Evolutionary conservation across 1,140 invertebrate genomes (phyloP), one percentile per base, ranked within the genome.

Genomic region (Teleopsis dalmanni): DNA sequence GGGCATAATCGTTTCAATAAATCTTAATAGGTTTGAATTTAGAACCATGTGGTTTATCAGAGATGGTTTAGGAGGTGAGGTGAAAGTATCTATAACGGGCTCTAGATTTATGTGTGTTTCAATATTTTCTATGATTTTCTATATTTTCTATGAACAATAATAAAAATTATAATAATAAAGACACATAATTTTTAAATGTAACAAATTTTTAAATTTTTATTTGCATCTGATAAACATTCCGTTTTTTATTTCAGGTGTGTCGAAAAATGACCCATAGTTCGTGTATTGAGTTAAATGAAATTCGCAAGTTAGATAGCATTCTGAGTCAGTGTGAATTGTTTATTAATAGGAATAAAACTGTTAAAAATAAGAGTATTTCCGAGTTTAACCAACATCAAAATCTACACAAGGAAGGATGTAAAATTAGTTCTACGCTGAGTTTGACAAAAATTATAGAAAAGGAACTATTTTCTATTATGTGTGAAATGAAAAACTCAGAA

Each of bases 251-350:
- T 50, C 10, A 59, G 50, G n/a, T n/a, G n/a, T n/a, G n/a, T n/a
- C n/a, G n/a, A n/a, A n/a, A n/a, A 36, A 59, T 61, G 57, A 59
- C 59, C 31, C 54, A 60, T 49, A 65, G 60, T 47, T 62, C 60
- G 14, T 62, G 57, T 38, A 58, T 65, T 41, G 62, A 65, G 42
- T 33, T 65, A 14, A 58, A 55, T 27, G 62, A 65, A 52, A 63
- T 65, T 27, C 56, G 62, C 26, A 65, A 63, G 52, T 45, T 63
- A 38, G 60, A 65, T 49, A 61, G 57, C 49, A 56, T 65, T 43
- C 53, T 65, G 23, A 56, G 54, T 43, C 62, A 65, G 51, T 65
- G 62, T 41, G 60, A 65, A 33, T 51, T 57, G 11, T 62, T 57
- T 51, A 60, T 62, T 52, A 60, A 55, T 14, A 48, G 52, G 25